Evolutionary conservation across 2,113 vertebrate genomes (phyloP).

Genomic region (Lepus europaeus): DNA sequence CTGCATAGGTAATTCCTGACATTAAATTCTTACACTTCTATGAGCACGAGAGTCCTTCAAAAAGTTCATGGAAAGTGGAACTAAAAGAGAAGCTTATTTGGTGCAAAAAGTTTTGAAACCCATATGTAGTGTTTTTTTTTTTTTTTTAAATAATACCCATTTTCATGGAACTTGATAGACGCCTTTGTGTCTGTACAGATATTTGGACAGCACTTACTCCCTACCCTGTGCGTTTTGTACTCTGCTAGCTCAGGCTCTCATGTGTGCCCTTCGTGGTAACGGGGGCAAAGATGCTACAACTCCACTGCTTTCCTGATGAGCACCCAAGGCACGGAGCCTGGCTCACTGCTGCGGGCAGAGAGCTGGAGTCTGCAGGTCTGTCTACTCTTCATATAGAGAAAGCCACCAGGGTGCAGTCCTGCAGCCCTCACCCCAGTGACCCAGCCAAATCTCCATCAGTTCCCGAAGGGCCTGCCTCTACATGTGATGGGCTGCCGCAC

Average conservation of each 20-base stretch:
- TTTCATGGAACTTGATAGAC: too few species aligned
- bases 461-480: too few species aligned
- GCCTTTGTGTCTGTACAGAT: background rate
- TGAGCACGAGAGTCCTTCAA: background rate
- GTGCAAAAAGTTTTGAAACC: too few species aligned
- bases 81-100: too few species aligned
- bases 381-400: too few species aligned
- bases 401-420: too few species aligned
- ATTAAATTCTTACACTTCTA: conserved; percentile 19
- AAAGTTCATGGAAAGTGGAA: too few species aligned
- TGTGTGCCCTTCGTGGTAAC: background rate
- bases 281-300: background rate
- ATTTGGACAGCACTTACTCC: background rate
- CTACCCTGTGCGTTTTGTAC: background rate
- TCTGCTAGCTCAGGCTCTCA: background rate
- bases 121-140: too few species aligned
- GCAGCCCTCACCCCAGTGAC: too few species aligned
- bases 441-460: too few species aligned
- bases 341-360: background rate
- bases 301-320: background rate
- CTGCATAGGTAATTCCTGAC: conserved; percentile 32
- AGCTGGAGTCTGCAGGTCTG: background rate
- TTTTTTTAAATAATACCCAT: too few species aligned
- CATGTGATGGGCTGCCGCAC: too few species aligned
- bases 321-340: background rate